A percentile compares a stretch with the other conserved stretches of the same genome.
Evolutionary conservation across 37 sponge, comb jelly and placozoan genomes (phyloP).

Genomic region (Lycopodina hypogea): DNA sequence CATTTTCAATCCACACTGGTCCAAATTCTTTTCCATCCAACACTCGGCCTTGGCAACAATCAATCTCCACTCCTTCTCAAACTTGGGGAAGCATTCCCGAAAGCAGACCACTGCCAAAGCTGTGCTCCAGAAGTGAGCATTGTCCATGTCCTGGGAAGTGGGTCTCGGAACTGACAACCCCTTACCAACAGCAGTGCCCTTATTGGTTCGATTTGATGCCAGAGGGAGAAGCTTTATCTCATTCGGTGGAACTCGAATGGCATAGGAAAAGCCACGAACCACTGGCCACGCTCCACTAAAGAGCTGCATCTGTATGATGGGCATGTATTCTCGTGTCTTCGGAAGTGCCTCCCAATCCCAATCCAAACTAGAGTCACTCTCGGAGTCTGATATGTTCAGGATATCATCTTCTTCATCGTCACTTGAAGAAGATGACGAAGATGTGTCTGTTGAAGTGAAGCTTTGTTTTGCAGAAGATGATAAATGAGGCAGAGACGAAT

Average conservation of each 20-base stretch:
- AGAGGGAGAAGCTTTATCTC: constrained; percentile 30
- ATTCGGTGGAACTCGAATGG: constrained; percentile 41
- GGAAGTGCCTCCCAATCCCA: constrained; percentile 38
- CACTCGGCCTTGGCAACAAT: constrained; percentile 34
- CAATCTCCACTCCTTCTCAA: constrained; percentile 43
- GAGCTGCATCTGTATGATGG: constrained; percentile 57
- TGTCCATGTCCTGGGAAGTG: neutral
- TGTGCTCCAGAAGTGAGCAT: constrained; percentile 50
- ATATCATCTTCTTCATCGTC: constrained; percentile 26
- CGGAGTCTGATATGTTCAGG: constrained; percentile 21
- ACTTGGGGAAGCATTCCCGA: constrained; percentile 23
- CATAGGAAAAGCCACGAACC: constrained; percentile 38
- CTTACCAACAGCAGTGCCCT: neutral
- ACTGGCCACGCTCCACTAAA: constrained; percentile 52
- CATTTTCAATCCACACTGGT: constrained; percentile 10
- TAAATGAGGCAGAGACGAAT: neutral
- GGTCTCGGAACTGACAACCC: neutral
- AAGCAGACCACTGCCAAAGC: constrained; percentile 51
- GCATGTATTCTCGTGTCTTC: constrained; percentile 28
- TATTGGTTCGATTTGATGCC: neutral
- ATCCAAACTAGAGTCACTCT: constrained; percentile 49
- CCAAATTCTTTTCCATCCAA: constrained; percentile 38
- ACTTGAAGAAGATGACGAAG: neutral
- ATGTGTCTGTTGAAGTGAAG: neutral
- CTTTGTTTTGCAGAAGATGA: neutral